Evolutionary conservation across 2,113 vertebrate genomes (phyloP).

Genomic region (Tetrax tetrax): DNA sequence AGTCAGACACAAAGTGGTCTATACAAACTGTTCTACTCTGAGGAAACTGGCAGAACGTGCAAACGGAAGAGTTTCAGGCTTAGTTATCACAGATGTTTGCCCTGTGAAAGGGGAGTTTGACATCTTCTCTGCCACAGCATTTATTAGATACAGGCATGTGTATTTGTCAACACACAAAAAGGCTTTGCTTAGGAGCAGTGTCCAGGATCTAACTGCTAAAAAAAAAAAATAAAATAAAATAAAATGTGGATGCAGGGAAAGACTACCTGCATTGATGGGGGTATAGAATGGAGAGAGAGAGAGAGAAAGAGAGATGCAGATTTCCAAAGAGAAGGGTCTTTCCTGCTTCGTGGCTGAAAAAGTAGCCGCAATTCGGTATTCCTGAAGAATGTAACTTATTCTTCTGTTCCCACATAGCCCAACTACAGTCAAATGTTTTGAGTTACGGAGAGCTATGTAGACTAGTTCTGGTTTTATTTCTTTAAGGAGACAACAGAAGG

Average conservation of each 20-base stretch:
- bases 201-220: not conserved
- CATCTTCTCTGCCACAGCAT: not conserved
- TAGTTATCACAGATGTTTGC: not conserved
- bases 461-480: not conserved
- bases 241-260: fast-evolving
- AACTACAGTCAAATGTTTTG: not conserved
- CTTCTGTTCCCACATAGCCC: not conserved
- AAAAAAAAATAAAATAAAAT: not conserved
- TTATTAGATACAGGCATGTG: not conserved
- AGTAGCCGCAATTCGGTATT: not conserved
- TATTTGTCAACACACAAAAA: not conserved
- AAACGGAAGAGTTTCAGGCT: not conserved
- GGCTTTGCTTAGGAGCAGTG: not conserved
- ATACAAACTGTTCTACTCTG: not conserved
- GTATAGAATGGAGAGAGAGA: no score
- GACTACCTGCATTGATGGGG: not conserved
- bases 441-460: not conserved
- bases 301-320: not conserved
- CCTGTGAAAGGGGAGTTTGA: not conserved
- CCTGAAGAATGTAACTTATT: not conserved
- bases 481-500: not conserved
- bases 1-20: not conserved
- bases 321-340: not conserved
- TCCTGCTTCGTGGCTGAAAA: not conserved
- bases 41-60: not conserved